These are phyloP conservation scores for Notiomystis cincta DNA, from an alignment of 2,113 vertebrate species.

Conservation along the genomic window DNA sequence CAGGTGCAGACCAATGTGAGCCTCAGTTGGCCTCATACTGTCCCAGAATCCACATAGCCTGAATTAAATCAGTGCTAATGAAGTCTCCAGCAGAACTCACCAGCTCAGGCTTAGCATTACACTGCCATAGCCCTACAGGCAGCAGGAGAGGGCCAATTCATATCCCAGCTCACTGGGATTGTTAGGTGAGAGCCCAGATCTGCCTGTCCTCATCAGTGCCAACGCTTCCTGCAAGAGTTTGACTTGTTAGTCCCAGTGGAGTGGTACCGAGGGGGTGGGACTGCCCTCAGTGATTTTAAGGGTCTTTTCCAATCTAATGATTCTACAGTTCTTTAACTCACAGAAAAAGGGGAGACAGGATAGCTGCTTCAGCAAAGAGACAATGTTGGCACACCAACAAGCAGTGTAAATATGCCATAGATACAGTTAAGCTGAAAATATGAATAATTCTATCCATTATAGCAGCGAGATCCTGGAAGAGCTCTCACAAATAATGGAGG, in stretches of 20 bases:
- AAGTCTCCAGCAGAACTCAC: conserved; percentile 28
- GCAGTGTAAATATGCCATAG: not conserved
- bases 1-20: not conserved
- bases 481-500: not conserved
- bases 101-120: not conserved
- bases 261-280: not conserved
- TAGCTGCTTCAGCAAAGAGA: not conserved
- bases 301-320: not conserved
- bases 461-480: not conserved
- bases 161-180: not conserved
- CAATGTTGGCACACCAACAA: not conserved
- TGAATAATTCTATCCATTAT: not conserved
- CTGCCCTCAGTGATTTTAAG: not conserved
- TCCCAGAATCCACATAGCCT: not conserved
- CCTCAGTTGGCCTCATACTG: not conserved
- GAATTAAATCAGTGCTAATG: not conserved
- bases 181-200: not conserved
- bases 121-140: not conserved
- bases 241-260: not conserved
- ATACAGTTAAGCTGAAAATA: not conserved
- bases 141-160: not conserved
- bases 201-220: not conserved
- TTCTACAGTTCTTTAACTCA: not conserved
- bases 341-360: not conserved
- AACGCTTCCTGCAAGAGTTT: not conserved